These are phyloP conservation scores for Antheraea pernyi DNA, from an alignment of 1,140 invertebrate species.

Conservation along the genomic window DNA sequence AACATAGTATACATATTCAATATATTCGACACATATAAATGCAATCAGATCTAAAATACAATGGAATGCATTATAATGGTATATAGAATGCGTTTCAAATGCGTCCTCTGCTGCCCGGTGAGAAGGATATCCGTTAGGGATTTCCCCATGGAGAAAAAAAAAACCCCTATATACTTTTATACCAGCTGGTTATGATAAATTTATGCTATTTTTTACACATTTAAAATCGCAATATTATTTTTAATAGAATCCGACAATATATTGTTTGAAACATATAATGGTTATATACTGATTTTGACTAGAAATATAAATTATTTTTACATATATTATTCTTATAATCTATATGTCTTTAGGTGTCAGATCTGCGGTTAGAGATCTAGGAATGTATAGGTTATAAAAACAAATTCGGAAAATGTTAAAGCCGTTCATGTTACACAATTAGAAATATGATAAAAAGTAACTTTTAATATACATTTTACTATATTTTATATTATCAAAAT, in stretches of 20 bases:
- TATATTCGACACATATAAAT: neutral
- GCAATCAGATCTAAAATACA: neutral
- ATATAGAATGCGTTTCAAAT: too few species aligned
- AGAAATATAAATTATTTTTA: neutral
- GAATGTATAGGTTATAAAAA: neutral
- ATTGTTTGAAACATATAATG: neutral
- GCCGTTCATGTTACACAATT: neutral
- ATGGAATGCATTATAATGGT: neutral
- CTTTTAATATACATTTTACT: neutral
- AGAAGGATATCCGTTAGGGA: too few species aligned
- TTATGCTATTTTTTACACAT: too few species aligned
- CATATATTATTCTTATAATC: neutral
- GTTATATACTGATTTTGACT: slow-evolving; percentile 1
- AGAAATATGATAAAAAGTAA: neutral
- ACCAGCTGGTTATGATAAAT: too few species aligned
- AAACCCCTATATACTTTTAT: too few species aligned
- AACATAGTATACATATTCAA: neutral
- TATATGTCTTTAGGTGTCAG: neutral
- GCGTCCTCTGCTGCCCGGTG: too few species aligned
- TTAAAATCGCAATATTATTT: too few species aligned
- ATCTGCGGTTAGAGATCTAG: neutral
- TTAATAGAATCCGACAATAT: too few species aligned
- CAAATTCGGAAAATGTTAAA: neutral
- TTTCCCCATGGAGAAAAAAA: too few species aligned
- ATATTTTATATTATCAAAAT: neutral